Conservation (phyloP, 2,888 invertebrate species). For the Rhogogaster chlorosoma region DNA sequence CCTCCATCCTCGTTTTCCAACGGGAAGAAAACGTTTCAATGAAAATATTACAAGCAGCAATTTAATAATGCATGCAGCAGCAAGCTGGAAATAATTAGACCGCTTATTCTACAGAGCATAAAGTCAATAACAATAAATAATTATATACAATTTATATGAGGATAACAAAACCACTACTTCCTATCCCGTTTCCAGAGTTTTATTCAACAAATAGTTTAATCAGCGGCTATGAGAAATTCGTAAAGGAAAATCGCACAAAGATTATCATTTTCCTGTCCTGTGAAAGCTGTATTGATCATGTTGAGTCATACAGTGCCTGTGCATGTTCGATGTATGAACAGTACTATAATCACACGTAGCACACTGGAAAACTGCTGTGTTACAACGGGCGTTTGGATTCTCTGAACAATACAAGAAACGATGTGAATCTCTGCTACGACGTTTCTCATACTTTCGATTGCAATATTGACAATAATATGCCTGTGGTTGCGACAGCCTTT, state of each 20-base stretch:
- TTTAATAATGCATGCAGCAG: slow-evolving; percentile 15
- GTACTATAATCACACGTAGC: slow-evolving; percentile 60
- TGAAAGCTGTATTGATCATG: neutral
- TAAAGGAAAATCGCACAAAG: neutral
- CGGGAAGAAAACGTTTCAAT: neutral
- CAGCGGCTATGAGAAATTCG: neutral
- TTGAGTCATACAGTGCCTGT: slow-evolving; percentile 40
- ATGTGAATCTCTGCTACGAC: slow-evolving; percentile 31
- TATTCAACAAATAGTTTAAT: neutral
- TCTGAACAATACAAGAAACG: slow-evolving; percentile 45
- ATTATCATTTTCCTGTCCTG: neutral
- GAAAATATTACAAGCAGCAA: slow-evolving; percentile 41
- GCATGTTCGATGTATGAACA: slow-evolving; percentile 54
- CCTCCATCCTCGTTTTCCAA: neutral
- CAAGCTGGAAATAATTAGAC: neutral
- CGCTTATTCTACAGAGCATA: neutral
- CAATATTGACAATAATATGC: slow-evolving; percentile 53
- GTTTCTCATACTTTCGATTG: slow-evolving; percentile 54
- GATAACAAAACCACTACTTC: neutral
- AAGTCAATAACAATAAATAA: neutral
- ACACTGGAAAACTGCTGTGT: slow-evolving; percentile 60
- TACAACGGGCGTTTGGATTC: slow-evolving; percentile 42
- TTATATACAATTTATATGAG: neutral
- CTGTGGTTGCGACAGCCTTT: neutral
- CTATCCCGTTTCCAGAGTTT: neutral